Evolutionary conservation across 2,113 vertebrate genomes (phyloP).

Genomic region (Campylomormyrus numenius): DNA sequence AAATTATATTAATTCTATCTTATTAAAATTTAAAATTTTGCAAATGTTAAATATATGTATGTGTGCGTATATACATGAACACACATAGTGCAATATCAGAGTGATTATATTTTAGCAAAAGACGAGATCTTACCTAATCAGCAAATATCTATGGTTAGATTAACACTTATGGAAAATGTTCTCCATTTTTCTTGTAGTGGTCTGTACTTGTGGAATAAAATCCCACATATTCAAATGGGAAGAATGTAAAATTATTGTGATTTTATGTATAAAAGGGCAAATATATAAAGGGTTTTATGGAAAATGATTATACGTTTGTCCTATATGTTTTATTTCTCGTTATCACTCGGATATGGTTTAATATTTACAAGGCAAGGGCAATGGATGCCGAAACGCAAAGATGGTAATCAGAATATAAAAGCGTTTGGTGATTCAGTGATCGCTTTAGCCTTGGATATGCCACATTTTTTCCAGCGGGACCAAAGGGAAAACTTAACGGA

Average conservation of each 20-base stretch:
- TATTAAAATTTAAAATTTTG: background rate
- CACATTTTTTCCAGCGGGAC: background rate
- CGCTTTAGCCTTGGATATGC: background rate
- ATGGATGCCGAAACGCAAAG: background rate
- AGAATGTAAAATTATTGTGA: constrained; percentile 15
- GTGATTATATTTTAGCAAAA: background rate
- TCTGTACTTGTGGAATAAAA: background rate
- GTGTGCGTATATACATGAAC: background rate
- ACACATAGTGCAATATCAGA: background rate
- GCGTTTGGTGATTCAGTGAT: background rate
- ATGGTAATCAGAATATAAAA: background rate
- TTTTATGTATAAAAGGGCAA: constrained; percentile 14
- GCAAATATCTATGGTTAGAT: background rate
- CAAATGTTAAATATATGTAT: background rate
- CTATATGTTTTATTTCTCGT: background rate
- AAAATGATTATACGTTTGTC: background rate
- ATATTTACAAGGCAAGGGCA: background rate
- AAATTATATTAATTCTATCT: background rate
- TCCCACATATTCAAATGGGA: constrained; percentile 2
- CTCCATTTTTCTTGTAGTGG: background rate
- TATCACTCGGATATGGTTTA: background rate
- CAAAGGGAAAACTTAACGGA: background rate
- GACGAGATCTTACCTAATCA: background rate
- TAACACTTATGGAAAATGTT: background rate
- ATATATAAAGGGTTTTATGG: constrained; percentile 6